A percentile compares a stretch with the other conserved stretches of the same genome.
Evolutionary conservation across 2,888 invertebrate species (phyloP).

Genomic region (Cantharis rustica): DNA sequence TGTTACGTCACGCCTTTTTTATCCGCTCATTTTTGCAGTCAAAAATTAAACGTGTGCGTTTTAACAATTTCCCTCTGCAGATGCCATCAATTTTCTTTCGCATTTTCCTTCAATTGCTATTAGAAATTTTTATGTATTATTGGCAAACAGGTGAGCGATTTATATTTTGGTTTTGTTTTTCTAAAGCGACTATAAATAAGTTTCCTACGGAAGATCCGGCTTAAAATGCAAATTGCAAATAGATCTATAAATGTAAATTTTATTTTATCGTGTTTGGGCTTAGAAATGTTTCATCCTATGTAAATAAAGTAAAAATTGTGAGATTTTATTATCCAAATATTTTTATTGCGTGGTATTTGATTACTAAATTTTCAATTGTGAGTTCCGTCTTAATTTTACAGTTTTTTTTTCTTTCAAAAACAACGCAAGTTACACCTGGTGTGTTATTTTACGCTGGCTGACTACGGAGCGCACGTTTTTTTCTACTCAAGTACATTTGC

Average conservation of each 20-base stretch:
- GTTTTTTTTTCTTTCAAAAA: background rate
- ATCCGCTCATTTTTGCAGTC: background rate
- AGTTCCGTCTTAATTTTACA: background rate
- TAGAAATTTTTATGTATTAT: slow-evolving; percentile 2
- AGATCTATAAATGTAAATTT: slow-evolving; percentile 3
- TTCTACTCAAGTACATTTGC: background rate
- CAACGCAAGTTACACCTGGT: background rate
- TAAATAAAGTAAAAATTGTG: background rate
- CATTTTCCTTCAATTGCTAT: background rate
- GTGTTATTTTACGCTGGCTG: background rate
- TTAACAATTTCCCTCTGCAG: background rate
- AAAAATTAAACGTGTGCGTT: background rate
- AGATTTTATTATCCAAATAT: background rate
- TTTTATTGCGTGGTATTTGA: background rate
- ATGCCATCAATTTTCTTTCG: background rate
- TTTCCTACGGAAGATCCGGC: background rate
- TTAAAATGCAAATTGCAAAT: slow-evolving; percentile 1
- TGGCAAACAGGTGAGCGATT: background rate
- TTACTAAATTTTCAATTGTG: background rate
- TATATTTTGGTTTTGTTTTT: slow-evolving; percentile 3
- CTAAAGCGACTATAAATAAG: background rate
- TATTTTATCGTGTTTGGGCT: background rate
- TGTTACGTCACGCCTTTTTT: background rate
- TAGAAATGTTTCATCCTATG: slow-evolving; percentile 1
- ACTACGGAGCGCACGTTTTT: background rate